Percentiles rank a stretch among this genome's conserved stretches.
Evolutionary conservation across 2,888 invertebrate species (phyloP).

Genomic region (Eilema caniola): DNA sequence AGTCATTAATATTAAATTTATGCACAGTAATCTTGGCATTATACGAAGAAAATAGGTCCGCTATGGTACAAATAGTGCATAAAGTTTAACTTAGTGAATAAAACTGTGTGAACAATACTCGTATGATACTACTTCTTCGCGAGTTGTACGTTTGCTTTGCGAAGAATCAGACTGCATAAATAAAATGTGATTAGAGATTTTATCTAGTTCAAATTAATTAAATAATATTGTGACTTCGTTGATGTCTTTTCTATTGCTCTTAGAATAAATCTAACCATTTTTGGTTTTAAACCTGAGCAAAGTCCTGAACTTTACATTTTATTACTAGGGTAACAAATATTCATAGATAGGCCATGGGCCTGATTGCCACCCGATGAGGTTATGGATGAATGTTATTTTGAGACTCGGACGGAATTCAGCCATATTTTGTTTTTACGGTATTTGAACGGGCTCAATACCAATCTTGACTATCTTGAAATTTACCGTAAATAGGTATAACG

Average conservation of each 20-base stretch:
- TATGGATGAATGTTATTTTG: background rate
- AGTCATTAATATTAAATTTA: slow-evolving; percentile 2
- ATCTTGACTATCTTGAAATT: too few species aligned
- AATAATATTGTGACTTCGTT: background rate
- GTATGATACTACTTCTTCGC: background rate
- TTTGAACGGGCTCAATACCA: too few species aligned
- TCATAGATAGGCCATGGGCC: background rate
- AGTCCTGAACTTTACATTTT: background rate
- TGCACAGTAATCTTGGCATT: background rate
- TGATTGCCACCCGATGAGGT: background rate
- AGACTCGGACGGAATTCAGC: too few species aligned
- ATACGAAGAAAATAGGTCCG: background rate
- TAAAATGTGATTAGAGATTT: slow-evolving; percentile 1
- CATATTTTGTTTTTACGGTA: too few species aligned
- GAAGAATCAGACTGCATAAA: background rate
- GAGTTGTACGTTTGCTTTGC: background rate
- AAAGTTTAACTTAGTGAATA: background rate
- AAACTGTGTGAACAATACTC: background rate
- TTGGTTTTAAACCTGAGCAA: background rate
- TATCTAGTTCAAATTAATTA: background rate
- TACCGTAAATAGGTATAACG: too few species aligned
- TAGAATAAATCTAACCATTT: background rate
- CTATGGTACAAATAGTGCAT: background rate
- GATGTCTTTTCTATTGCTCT: background rate
- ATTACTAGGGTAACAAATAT: background rate